These are phyloP conservation scores for Lissocephala sabroskyi DNA, from an alignment of 2,888 invertebrate species.

Conservation along the genomic window DNA sequence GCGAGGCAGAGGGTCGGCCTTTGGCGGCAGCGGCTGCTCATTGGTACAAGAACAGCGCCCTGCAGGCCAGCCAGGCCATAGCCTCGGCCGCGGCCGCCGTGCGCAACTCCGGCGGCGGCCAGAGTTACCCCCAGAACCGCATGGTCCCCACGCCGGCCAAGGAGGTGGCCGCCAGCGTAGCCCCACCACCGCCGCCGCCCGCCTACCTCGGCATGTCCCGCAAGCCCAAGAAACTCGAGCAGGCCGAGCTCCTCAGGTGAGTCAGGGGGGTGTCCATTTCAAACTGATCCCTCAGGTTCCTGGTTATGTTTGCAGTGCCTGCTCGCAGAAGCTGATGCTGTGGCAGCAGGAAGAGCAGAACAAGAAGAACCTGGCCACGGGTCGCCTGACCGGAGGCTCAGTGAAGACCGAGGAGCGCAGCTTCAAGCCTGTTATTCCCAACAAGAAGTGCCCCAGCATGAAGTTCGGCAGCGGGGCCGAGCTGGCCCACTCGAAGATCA, in stretches of 20 bases:
- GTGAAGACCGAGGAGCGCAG: slow-evolving; percentile 35
- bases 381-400: slow-evolving; percentile 24
- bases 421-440: background rate
- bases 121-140: slow-evolving; percentile 72
- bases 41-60: slow-evolving; percentile 77
- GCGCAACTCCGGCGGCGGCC: slow-evolving; percentile 14
- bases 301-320: slow-evolving; percentile 75
- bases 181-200: slow-evolving; percentile 17
- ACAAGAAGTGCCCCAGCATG: slow-evolving; percentile 6
- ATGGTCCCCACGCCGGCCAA: slow-evolving; percentile 3
- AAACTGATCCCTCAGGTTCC: background rate
- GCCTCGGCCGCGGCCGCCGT: slow-evolving; percentile 8
- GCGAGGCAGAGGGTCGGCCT: slow-evolving; percentile 69
- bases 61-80: slow-evolving; percentile 36
- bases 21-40: slow-evolving; percentile 77
- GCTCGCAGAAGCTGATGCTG: slow-evolving; percentile 77
- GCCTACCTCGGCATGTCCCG: slow-evolving; percentile 28
- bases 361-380: slow-evolving; percentile 17
- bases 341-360: slow-evolving; percentile 63
- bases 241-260: slow-evolving; percentile 46
- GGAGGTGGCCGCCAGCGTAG: background rate
- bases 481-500: slow-evolving; percentile 21
- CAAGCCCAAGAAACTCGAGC: slow-evolving; percentile 39
- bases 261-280: background rate
- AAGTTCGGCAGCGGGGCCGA: slow-evolving; percentile 2